phyloP scores from a whole-genome alignment of 2,797 vertebrate species.

The Typhlichthys subterraneus region DNA sequence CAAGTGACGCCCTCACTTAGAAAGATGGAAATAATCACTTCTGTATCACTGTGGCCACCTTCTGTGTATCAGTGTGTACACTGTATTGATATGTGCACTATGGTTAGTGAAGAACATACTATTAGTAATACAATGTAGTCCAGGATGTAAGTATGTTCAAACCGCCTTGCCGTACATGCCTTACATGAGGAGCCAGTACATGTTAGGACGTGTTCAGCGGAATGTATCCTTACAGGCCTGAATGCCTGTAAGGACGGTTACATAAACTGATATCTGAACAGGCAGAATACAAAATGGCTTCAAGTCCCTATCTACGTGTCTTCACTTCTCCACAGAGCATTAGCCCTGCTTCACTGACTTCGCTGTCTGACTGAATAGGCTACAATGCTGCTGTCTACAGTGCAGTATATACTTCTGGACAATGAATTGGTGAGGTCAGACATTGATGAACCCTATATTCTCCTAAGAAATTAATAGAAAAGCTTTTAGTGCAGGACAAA shows the following conservation, averaged over 20 bases:
- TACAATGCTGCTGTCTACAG: slow-evolving; percentile 1
- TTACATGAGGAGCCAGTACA: not conserved
- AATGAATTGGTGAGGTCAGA: slow-evolving; percentile 2
- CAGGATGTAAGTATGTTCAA: too few relatives aligned
- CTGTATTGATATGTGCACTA: not conserved
- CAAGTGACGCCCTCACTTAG: not conserved
- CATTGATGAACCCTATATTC: slow-evolving; percentile 1
- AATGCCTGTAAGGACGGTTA: slow-evolving; percentile 27
- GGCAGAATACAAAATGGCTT: slow-evolving; percentile 23
- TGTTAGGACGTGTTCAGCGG: slow-evolving; percentile 28
- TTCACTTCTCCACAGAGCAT: slow-evolving; percentile 22
- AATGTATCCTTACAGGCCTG: slow-evolving; percentile 8
- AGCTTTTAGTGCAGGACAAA: too few relatives aligned
- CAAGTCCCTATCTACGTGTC: slow-evolving; percentile 11
- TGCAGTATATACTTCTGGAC: slow-evolving; percentile 11
- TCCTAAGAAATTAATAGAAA: too few relatives aligned
- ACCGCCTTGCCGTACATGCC: too few relatives aligned
- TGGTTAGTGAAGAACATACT: not conserved
- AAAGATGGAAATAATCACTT: too few relatives aligned
- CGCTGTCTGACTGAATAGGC: slow-evolving; percentile 3
- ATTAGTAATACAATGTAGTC: not conserved
- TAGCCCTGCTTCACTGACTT: slow-evolving; percentile 6
- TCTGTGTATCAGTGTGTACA: too few relatives aligned
- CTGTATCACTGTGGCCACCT: too few relatives aligned
- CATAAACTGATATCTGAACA: slow-evolving; percentile 25